phyloP scores from a whole-genome alignment of 2,888 invertebrate species.

The Argyresthia goedartella region DNA sequence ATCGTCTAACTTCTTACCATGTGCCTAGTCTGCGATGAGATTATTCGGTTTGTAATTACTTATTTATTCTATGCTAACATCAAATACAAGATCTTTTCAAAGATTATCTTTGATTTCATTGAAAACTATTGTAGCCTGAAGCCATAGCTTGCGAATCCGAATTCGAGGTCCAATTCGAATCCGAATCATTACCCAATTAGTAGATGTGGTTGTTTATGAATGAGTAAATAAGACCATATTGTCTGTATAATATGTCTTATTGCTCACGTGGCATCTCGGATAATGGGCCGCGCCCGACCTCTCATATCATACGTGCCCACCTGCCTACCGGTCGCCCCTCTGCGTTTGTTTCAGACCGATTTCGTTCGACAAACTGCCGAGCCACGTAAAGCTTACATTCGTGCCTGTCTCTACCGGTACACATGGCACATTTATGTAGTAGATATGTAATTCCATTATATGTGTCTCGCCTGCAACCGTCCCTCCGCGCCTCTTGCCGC shows the following conservation, averaged over 20 bases:
- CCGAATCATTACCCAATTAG: too few relatives aligned
- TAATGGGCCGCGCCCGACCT: not conserved
- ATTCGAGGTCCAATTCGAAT: too few relatives aligned
- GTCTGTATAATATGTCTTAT: not conserved
- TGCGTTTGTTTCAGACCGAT: not conserved
- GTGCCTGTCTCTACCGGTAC: not conserved
- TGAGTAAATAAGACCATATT: not conserved
- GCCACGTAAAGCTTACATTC: not conserved
- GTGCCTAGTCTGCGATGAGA: too few relatives aligned
- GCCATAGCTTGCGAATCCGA: too few relatives aligned
- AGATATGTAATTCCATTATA: slow-evolving; percentile 62
- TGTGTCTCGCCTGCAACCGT: slow-evolving; percentile 56
- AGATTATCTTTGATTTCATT: too few relatives aligned
- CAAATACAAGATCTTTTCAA: too few relatives aligned
- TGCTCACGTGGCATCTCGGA: slow-evolving; percentile 20
- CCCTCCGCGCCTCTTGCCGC: slow-evolving; percentile 26
- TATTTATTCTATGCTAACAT: too few relatives aligned
- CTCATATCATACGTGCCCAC: not conserved
- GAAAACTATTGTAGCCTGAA: too few relatives aligned
- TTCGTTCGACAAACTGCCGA: not conserved
- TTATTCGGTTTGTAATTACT: too few relatives aligned
- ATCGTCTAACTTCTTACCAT: too few relatives aligned
- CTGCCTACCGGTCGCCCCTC: not conserved
- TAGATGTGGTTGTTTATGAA: too few relatives aligned
- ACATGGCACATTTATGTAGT: slow-evolving; percentile 32